Base-by-base conservation (phyloP, 2,797 vertebrate genomes). In the Amblyopsis hoosieri region DNA sequence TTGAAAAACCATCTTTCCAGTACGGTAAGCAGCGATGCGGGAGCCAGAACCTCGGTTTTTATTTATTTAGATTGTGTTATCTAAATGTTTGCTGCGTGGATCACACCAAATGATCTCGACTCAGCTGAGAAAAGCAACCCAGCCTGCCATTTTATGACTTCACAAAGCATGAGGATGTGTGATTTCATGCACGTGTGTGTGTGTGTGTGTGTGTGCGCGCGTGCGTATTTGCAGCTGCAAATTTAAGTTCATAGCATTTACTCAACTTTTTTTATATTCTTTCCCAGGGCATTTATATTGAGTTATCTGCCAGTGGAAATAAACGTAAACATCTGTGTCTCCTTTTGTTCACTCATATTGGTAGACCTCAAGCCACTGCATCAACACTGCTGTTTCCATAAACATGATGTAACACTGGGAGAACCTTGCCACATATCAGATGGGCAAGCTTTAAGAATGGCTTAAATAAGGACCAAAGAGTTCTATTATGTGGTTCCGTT, bases 261-360 rank as follows among this genome's bases (percentile, higher is more conserved):
- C 78, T 84, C 83, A 83, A 74, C 74, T 70, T 80, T 83, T 83
- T 76, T 68, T 82, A 37, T 80, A 84, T 83, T 89, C 77, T 82
- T 82, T 86, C 80, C 80, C 82, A 82, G 66, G 69, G 71, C 76
- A 81, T 84, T 37, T 80, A 81, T 69, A 61, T 71, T n/a, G 57
- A 78, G 52, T 68, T 68, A 65, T 57, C 72, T 78, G 87, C 84
- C 87, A 90, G 59, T 72, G 64, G 70, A 90, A 90, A 90, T 88
- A 90, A 88, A 86, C 79, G 72, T 81, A 81, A 87, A 86, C 86
- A 89, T 92, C 80, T 91, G 88, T 55, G 83, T 82, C 84, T 88
- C 81, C 79, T 90, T 91, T 84, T 76, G 78, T 76, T 82, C 74
- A 66, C 63, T 67, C 78, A 81, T 60, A 58, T 62, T 53, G 76